A percentile compares a stretch with the other conserved stretches of the same genome.
phyloP scores from a whole-genome alignment of 2,888 invertebrate genomes.

The Cremastinae sp. region DNA sequence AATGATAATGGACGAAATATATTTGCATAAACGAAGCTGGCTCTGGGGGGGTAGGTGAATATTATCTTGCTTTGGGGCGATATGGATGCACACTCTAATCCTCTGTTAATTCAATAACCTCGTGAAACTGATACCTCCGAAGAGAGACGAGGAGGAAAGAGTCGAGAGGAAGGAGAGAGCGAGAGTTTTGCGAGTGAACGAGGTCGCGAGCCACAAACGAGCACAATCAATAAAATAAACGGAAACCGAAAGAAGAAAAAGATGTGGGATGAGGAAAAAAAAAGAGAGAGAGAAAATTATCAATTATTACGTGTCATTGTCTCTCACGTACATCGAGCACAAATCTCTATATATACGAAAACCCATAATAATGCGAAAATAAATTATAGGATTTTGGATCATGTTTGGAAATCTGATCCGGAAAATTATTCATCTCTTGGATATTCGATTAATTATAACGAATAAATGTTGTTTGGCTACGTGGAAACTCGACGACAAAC shows the following conservation, averaged over 20 bases:
- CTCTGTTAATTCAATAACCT: slow-evolving; percentile 63
- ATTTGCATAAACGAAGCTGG: neutral
- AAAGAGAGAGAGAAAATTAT: neutral
- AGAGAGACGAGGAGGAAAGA: neutral
- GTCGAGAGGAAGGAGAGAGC: slow-evolving; percentile 24
- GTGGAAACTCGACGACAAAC: too few relatives aligned
- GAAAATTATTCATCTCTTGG: too few relatives aligned
- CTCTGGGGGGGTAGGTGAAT: slow-evolving; percentile 11
- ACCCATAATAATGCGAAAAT: too few relatives aligned
- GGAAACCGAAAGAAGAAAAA: neutral
- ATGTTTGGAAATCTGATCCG: too few relatives aligned
- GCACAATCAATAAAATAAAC: too few relatives aligned
- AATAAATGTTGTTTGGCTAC: too few relatives aligned
- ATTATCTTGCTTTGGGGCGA: neutral
- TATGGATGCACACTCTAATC: slow-evolving; percentile 22
- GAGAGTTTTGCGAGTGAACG: slow-evolving; percentile 18
- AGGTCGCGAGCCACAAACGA: neutral
- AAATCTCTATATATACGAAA: neutral
- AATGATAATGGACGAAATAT: neutral
- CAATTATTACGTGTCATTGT: neutral
- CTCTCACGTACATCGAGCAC: neutral
- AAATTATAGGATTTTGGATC: neutral
- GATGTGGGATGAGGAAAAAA: neutral
- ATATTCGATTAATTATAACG: too few relatives aligned
- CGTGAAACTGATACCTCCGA: slow-evolving; percentile 59